Base-by-base conservation (phyloP, 1,140 invertebrate genomes). In the Caenorhabditis remanei region DNA sequence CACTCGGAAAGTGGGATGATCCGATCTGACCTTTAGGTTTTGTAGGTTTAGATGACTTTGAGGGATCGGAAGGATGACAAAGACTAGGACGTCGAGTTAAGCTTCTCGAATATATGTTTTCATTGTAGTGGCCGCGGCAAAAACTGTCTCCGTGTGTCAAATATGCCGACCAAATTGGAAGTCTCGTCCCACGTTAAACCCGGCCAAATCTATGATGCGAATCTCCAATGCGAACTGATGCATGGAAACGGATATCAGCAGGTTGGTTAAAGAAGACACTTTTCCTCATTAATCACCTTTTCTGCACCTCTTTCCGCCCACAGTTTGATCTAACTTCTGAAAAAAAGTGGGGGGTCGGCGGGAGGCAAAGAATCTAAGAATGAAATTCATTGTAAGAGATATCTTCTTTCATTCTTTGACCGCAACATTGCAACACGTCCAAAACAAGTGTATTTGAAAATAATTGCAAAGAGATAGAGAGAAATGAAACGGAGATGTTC, bases 131-230 rank as follows among this genome's bases (percentile, higher is more conserved):
- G 71, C 16, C 87, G 90, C 32, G 86, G 89, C 4, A 92, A 91
- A 85, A 92, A 92, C 71, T 92, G 91, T 67, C 88, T 92, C 24
- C 88, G 91, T 7, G 89, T 88, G 19, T 89, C 90, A 19, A 88
- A 88, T 43, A 87, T 93, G 67, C 88, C 87, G 24, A 91, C 91
- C 40, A 91, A 92, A 83, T 40, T 92, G 65, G 75, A 86, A 43
- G 75, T 92, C 43, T 88, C 84, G 21, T 88, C 87, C 14, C 61
- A 85, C 19, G 40, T 89, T 1, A 92, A 93, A 85, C 91, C 91
- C 13, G 91, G 91, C 4, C 92, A 93, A 86, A 75, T 92, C 61
- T 92, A 92, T 86, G 92, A 93, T 86, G 92, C 91, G 14, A 90
- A 92, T 86, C 83, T 88, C n/a, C 90, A 91, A 86, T 91, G 90